Percentiles rank a stretch among this genome's conserved stretches.
These are phyloP conservation scores for Micrasema minimum DNA, from an alignment of 1,140 invertebrate species.

Conservation along the genomic window DNA sequence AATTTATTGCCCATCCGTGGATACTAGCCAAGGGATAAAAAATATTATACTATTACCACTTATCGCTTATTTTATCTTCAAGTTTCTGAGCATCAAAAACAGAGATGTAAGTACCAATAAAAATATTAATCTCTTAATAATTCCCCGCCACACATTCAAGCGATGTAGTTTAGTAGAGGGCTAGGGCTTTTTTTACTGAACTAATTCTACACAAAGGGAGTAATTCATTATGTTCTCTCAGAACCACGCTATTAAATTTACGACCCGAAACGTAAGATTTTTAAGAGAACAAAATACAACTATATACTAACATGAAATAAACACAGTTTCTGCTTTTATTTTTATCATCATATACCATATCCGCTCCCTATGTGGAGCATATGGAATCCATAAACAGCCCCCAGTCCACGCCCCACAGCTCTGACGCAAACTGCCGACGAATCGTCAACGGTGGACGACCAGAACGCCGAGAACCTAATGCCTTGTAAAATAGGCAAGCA, in stretches of 20 bases:
- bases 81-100: conserved; percentile 11
- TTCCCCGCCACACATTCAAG: conserved; percentile 19
- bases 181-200: neutral
- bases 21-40: conserved; percentile 17
- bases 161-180: conserved; percentile 3
- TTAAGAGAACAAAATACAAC: neutral
- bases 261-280: neutral
- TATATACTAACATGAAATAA: too few relatives aligned
- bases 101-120: conserved; percentile 33
- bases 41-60: conserved; percentile 15
- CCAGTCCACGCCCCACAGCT: too few relatives aligned
- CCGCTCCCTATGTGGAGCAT: too few relatives aligned
- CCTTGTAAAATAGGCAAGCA: too few relatives aligned
- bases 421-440: too few relatives aligned
- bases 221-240: conserved; percentile 22
- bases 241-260: conserved; percentile 34
- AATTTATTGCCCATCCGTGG: conserved; percentile 17
- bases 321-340: too few relatives aligned
- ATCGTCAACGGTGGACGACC: too few relatives aligned
- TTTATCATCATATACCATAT: too few relatives aligned
- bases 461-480: too few relatives aligned
- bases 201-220: conserved; percentile 7
- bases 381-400: too few relatives aligned
- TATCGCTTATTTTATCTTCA: conserved; percentile 18
- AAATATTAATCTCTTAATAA: conserved; percentile 31